phyloP scores from a whole-genome alignment of 2,113 vertebrate species.

The Bos javanicus region DNA sequence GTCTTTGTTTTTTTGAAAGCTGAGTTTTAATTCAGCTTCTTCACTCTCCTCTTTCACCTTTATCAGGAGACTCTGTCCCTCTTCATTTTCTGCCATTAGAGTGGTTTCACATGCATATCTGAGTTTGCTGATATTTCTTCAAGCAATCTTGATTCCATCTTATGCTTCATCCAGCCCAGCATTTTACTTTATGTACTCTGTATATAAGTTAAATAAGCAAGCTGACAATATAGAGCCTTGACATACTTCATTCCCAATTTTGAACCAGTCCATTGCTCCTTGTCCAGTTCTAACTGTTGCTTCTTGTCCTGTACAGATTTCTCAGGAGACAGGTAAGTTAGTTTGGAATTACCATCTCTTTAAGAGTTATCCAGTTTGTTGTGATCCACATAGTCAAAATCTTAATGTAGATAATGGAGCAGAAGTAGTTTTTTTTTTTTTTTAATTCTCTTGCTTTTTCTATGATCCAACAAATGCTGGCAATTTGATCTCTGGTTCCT shows the following conservation, averaged over 20 bases:
- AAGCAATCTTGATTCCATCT: neutral
- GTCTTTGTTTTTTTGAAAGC: neutral
- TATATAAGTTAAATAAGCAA: neutral
- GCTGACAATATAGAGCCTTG: neutral
- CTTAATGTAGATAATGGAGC: too few species aligned
- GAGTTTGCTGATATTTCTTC: neutral
- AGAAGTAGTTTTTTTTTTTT: too few species aligned
- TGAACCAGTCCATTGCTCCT: neutral
- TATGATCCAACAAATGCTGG: neutral
- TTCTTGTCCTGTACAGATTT: too few species aligned
- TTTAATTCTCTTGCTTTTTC: neutral
- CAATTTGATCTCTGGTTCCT: neutral
- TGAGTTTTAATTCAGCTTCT: neutral
- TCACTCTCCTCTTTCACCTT: neutral
- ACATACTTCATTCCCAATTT: neutral
- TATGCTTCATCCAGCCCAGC: neutral
- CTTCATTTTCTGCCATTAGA: neutral
- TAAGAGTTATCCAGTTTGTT: neutral
- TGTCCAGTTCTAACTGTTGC: neutral
- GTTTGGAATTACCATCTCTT: too few species aligned
- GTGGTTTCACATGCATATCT: neutral
- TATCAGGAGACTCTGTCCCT: neutral
- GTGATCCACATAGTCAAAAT: neutral
- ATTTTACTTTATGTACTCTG: neutral
- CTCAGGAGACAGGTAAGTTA: too few species aligned